These are phyloP conservation scores for Salticus scenicus DNA, from an alignment of 2,888 invertebrate species.

Conservation along the genomic window DNA sequence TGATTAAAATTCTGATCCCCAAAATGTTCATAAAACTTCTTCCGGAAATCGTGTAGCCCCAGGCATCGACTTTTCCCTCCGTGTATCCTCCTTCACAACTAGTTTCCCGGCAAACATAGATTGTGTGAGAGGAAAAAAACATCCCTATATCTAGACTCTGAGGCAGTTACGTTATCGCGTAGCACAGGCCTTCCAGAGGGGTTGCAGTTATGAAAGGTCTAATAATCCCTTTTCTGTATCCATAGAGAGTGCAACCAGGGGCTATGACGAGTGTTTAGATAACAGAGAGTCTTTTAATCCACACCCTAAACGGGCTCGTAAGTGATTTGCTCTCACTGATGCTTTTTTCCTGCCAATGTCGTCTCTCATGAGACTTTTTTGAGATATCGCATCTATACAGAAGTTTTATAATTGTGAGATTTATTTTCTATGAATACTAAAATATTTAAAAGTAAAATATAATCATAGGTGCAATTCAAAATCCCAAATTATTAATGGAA, in stretches of 20 bases:
- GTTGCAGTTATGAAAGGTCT: slow-evolving; percentile 61
- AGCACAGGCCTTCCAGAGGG: slow-evolving; percentile 38
- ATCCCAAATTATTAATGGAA: no score
- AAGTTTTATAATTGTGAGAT: background rate
- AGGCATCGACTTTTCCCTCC: background rate
- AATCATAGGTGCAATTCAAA: no score
- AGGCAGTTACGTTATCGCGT: slow-evolving; percentile 50
- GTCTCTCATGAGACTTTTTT: slow-evolving; percentile 37
- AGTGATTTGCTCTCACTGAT: slow-evolving; percentile 58
- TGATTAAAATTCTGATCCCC: slow-evolving; percentile 1
- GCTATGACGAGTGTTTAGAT: slow-evolving; percentile 65
- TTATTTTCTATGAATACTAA: background rate
- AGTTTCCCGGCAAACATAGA: slow-evolving; percentile 7
- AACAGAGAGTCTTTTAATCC: slow-evolving; percentile 65
- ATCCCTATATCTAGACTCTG: background rate
- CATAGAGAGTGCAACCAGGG: slow-evolving; percentile 42
- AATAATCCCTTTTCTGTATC: slow-evolving; percentile 49
- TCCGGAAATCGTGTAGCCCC: background rate
- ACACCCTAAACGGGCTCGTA: slow-evolving; percentile 38
- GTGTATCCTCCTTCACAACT: background rate
- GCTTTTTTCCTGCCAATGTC: slow-evolving; percentile 22
- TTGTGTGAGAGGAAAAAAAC: slow-evolving; percentile 18
- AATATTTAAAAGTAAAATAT: no score
- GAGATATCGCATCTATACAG: background rate
- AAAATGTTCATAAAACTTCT: slow-evolving; percentile 3